phyloP scores from a whole-genome alignment of 2,888 invertebrate genomes.

The Eupithecia dodoneata region DNA sequence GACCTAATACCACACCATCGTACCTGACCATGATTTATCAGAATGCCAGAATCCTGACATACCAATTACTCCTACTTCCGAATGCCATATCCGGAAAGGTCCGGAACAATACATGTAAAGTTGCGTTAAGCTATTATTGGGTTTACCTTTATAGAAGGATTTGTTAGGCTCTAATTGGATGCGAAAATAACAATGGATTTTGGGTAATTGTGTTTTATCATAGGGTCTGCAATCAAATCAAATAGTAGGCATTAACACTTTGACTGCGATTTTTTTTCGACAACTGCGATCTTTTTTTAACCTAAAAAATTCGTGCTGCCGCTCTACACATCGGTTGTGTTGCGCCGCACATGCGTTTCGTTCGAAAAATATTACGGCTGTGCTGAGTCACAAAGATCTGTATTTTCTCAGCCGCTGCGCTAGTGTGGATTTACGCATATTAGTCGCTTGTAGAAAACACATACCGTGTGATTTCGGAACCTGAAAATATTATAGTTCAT shows the following conservation, averaged over 20 bases:
- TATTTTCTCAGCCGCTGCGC: no score
- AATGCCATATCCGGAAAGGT: conserved; percentile 8
- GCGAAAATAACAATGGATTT: conserved; percentile 4
- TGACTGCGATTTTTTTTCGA: no score
- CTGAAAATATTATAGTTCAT: background rate
- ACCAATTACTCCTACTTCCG: conserved; percentile 7
- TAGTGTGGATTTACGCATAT: no score
- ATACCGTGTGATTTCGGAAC: no score
- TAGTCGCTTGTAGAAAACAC: no score
- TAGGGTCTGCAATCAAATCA: background rate
- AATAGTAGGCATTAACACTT: background rate
- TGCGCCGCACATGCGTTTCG: no score
- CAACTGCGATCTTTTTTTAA: no score
- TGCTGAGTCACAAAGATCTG: no score
- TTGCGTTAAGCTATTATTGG: conserved; percentile 15
- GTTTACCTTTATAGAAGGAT: conserved; percentile 11
- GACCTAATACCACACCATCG: conserved; percentile 1
- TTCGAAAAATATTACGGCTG: no score
- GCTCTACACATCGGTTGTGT: no score
- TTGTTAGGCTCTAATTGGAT: background rate
- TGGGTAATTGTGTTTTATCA: background rate
- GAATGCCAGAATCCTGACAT: conserved; percentile 4
- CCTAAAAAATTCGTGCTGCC: no score
- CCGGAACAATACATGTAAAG: conserved; percentile 8
- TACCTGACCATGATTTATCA: conserved; percentile 7